Percentiles rank a stretch among this genome's conserved stretches.
These are phyloP conservation scores for Laupala kohalensis DNA, from an alignment of 1,140 invertebrate species.

Conservation along the genomic window DNA sequence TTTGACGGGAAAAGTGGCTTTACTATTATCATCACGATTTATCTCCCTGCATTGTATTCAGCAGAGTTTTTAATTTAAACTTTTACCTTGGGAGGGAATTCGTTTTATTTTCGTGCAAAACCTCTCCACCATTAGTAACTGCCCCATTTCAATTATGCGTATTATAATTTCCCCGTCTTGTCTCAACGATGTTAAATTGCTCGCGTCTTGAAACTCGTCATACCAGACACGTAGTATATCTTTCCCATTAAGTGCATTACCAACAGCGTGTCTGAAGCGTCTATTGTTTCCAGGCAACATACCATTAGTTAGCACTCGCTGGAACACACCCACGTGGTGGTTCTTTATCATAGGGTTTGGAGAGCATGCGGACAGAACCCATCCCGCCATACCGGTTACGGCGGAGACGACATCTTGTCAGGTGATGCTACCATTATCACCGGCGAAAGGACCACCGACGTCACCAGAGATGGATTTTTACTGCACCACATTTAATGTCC, in stretches of 20 bases:
- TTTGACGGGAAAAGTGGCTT: too few relatives aligned
- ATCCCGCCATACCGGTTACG: background rate
- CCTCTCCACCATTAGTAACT: too few relatives aligned
- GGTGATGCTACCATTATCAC: too few relatives aligned
- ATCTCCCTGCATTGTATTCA: too few relatives aligned
- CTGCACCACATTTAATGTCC: too few relatives aligned
- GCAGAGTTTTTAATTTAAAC: too few relatives aligned
- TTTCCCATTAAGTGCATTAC: background rate
- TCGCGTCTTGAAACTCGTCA: background rate
- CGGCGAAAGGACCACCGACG: background rate
- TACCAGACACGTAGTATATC: background rate
- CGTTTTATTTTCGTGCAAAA: too few relatives aligned
- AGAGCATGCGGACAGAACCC: background rate
- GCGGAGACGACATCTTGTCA: too few relatives aligned
- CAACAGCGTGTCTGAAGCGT: background rate
- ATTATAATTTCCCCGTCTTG: background rate
- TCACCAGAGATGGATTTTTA: background rate
- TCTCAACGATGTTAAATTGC: background rate
- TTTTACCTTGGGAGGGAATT: too few relatives aligned
- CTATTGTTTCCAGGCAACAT: background rate
- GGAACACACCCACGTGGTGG: background rate
- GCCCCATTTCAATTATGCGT: background rate
- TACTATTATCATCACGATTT: too few relatives aligned
- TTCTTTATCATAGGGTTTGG: background rate
- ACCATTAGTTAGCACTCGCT: background rate